Evolutionary conservation across 2,888 invertebrate species (phyloP).

Genomic region (Xylota segnis): DNA sequence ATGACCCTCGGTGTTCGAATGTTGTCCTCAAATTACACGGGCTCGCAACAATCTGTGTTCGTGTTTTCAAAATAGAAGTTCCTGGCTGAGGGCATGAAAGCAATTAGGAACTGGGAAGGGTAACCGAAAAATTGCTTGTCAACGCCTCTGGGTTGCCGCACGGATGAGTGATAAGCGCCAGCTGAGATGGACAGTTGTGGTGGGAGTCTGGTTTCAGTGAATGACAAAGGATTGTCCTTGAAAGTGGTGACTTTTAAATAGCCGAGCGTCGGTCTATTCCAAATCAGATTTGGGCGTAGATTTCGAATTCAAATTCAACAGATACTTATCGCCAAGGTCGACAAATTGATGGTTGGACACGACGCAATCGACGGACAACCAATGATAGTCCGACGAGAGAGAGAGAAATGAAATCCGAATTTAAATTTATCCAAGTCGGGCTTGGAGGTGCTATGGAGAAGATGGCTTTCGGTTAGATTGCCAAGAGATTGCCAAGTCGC

Average conservation of each 20-base stretch:
- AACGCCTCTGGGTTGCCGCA: conserved; percentile 55
- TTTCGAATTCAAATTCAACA: conserved; percentile 25
- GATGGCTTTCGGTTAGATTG: not conserved
- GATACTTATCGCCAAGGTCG: conserved; percentile 17
- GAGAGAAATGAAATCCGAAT: not conserved
- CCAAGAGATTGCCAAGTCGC: not conserved
- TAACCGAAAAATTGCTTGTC: conserved; percentile 59
- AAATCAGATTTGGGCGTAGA: too few species aligned
- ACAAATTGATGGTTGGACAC: not conserved
- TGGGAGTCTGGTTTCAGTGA: conserved; percentile 41
- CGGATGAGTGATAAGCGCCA: conserved; percentile 31
- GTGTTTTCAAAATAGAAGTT: conserved; percentile 52
- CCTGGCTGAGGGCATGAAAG: conserved; percentile 24
- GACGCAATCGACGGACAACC: not conserved
- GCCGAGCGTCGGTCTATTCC: not conserved
- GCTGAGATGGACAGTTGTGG: conserved; percentile 42
- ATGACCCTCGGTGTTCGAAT: conserved; percentile 55
- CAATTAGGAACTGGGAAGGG: conserved; percentile 69
- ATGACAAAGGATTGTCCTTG: conserved; percentile 7
- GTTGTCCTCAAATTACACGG: conserved; percentile 59
- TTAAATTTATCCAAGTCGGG: conserved; percentile 12
- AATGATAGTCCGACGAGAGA: not conserved
- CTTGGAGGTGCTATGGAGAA: conserved; percentile 2
- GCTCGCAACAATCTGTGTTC: conserved; percentile 3
- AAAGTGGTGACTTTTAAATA: not conserved